Conservation (phyloP, 1,140 invertebrate species). For the Panonychus citri region DNA sequence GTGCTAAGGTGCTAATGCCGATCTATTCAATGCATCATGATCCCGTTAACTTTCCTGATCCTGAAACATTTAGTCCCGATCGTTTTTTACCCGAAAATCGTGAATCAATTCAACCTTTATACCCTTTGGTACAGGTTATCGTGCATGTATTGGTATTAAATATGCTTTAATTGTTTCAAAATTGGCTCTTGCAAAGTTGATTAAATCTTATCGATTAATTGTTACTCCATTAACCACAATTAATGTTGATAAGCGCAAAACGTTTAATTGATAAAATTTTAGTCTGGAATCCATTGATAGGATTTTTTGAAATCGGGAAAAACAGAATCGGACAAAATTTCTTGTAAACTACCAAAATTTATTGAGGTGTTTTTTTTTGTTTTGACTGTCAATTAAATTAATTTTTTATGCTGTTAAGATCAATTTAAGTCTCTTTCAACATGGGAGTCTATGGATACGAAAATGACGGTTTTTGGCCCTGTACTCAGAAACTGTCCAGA, state of each 20-base stretch:
- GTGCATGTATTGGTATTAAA: constrained; percentile 39
- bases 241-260: not conserved
- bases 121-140: constrained; percentile 44
- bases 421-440: too few species aligned
- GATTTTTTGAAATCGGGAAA: too few species aligned
- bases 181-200: constrained; percentile 3
- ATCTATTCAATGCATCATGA: constrained; percentile 15
- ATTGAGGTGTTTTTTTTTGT: too few species aligned
- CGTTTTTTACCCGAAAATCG: constrained; percentile 5
- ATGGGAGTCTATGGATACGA: too few species aligned
- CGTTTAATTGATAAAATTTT: too few species aligned
- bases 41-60: constrained; percentile 13
- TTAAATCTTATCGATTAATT: not conserved
- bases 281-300: too few species aligned
- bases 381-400: too few species aligned
- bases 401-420: too few species aligned
- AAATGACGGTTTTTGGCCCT: too few species aligned
- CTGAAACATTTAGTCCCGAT: constrained; percentile 14
- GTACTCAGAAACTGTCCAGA: too few species aligned
- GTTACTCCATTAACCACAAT: not conserved
- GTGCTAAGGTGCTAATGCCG: constrained; percentile 9
- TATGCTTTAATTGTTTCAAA: constrained; percentile 38
- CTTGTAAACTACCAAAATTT: too few species aligned
- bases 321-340: too few species aligned
- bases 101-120: constrained; percentile 31